phyloP scores from a whole-genome alignment of 1,140 invertebrate genomes.

The Acromyrmex echinatior region DNA sequence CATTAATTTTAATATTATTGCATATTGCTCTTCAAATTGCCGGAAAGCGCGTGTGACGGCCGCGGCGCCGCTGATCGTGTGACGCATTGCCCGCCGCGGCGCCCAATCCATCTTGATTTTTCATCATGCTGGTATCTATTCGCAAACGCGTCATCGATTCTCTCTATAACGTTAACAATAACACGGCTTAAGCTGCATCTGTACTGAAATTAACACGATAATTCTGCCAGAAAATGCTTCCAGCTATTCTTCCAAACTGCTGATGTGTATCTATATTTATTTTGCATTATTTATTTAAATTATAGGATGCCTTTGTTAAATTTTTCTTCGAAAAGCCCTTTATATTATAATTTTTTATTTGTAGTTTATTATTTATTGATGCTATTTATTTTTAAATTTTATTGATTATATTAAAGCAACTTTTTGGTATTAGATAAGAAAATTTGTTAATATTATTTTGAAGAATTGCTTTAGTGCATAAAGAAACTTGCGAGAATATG shows the following conservation, averaged over 20 bases:
- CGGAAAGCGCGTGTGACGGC: constrained; percentile 73
- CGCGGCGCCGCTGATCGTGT: constrained; percentile 69
- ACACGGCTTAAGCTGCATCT: constrained; percentile 2
- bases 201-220: neutral
- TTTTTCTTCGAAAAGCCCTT: neutral
- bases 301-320: neutral
- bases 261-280: neutral
- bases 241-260: neutral
- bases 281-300: constrained; percentile 8
- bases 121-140: constrained; percentile 36
- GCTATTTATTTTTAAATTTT: neutral
- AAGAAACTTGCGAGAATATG: neutral
- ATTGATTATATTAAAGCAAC: neutral
- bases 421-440: constrained; percentile 15
- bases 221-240: neutral
- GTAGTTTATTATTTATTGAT: neutral
- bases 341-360: neutral
- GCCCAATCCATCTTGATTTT: constrained; percentile 76
- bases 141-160: constrained; percentile 70
- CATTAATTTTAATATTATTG: constrained; percentile 83
- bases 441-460: neutral
- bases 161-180: constrained; percentile 49
- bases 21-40: constrained; percentile 80
- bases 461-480: neutral
- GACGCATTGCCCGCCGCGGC: constrained; percentile 42